These are phyloP conservation scores for Catamblyrhynchus diadema DNA, from an alignment of 2,797 vertebrate genomes.

Conservation along the genomic window DNA sequence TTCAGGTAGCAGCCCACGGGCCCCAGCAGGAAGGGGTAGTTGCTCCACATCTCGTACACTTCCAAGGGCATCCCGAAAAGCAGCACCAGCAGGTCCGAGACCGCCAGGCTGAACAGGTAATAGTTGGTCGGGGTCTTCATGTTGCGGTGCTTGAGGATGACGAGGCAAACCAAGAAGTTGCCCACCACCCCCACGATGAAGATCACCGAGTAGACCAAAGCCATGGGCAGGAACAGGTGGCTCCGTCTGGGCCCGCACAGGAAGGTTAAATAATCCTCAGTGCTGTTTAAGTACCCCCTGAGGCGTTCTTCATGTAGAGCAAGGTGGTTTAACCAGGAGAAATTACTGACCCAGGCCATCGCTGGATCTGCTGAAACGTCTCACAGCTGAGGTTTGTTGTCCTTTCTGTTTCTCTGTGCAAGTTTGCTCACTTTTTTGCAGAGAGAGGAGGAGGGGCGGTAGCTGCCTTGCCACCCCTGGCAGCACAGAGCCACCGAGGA, in stretches of 20 bases:
- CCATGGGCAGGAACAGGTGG: conserved; percentile 73
- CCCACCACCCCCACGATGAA: conserved; percentile 73
- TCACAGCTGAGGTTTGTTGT: neutral
- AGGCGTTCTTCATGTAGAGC: conserved; percentile 24
- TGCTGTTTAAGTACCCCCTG: conserved; percentile 70
- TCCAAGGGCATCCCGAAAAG: conserved; percentile 79
- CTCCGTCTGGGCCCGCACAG: conserved; percentile 74
- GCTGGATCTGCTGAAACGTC: neutral
- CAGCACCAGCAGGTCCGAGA: conserved; percentile 77
- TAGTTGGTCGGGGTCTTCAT: conserved; percentile 81
- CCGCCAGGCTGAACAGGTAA: conserved; percentile 78
- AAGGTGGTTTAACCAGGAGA: conserved; percentile 47
- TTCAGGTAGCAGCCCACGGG: conserved; percentile 76
- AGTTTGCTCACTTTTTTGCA: neutral
- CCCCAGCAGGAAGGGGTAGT: conserved; percentile 78
- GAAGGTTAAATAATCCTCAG: conserved; percentile 75
- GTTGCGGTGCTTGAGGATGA: conserved; percentile 73
- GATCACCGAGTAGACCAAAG: conserved; percentile 71
- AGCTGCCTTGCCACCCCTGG: neutral
- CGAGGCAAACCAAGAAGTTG: conserved; percentile 78
- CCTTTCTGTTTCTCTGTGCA: neutral
- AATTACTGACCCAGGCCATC: conserved; percentile 65
- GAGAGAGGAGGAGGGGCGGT: neutral
- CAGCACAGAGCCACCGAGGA: neutral
- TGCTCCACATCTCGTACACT: conserved; percentile 80